Conservation (phyloP, 1,140 invertebrate genomes). For the Dinoponera quadriceps region DNA sequence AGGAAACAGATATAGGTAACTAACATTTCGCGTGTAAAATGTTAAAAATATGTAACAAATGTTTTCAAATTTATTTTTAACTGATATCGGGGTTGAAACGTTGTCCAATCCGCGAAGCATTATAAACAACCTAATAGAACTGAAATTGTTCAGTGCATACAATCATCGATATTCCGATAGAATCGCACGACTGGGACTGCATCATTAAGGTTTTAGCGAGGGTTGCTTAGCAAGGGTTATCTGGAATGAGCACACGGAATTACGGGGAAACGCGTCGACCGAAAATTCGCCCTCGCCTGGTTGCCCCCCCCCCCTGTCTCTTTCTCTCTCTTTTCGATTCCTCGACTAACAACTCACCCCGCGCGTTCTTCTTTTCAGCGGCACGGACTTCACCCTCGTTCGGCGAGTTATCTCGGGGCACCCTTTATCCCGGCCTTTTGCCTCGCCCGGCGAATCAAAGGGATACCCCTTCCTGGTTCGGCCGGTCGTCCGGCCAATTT, state of each 20-base stretch:
- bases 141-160: constrained; percentile 18
- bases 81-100: background rate
- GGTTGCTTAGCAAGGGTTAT: constrained; percentile 76
- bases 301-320: constrained; percentile 25
- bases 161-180: constrained; percentile 73
- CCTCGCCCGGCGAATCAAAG: constrained; percentile 70
- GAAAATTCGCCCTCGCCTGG: constrained; percentile 57
- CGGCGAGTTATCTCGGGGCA: constrained; percentile 70
- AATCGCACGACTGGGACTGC: constrained; percentile 49
- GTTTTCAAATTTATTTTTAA: background rate
- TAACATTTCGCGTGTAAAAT: background rate
- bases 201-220: constrained; percentile 74
- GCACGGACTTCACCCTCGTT: constrained; percentile 67
- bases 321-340: constrained; percentile 58
- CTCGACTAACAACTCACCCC: constrained; percentile 41
- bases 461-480: constrained; percentile 59
- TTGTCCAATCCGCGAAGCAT: background rate
- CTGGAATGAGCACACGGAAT: constrained; percentile 74
- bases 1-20: background rate
- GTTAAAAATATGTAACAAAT: background rate
- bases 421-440: constrained; percentile 65
- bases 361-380: constrained; percentile 39
- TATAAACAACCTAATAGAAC: constrained; percentile 23
- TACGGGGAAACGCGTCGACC: constrained; percentile 60
- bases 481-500: constrained; percentile 70